Evolutionary conservation across 2,888 invertebrate genomes (phyloP).

Genomic region (Eulithis testata): DNA sequence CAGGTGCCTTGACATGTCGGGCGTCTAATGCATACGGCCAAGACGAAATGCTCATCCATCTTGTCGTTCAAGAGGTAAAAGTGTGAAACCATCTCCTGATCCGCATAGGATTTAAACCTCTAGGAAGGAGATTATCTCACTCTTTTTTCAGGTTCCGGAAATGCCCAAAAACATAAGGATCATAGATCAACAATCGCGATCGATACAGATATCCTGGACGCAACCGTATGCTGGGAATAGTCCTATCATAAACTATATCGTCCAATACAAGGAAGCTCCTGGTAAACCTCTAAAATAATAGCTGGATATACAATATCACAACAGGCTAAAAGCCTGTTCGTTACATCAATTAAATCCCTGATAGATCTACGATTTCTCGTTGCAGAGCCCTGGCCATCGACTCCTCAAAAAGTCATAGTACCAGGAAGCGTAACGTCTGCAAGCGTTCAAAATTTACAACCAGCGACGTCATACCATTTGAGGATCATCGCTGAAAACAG

Average conservation of each 20-base stretch:
- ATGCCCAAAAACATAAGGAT: conserved; percentile 94
- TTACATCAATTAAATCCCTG: background rate
- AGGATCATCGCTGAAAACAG: conserved; percentile 95
- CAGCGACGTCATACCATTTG: conserved; percentile 94
- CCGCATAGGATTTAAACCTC: background rate
- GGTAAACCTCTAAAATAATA: conserved; percentile 68
- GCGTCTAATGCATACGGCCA: conserved; percentile 96
- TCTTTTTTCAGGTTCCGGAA: conserved; percentile 90
- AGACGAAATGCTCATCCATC: conserved; percentile 95
- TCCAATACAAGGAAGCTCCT: conserved; percentile 94
- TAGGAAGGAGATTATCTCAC: conserved; percentile 15
- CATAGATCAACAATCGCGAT: conserved; percentile 92
- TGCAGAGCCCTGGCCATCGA: conserved; percentile 92
- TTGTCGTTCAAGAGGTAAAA: conserved; percentile 93
- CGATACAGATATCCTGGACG: conserved; percentile 94
- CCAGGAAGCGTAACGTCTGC: conserved; percentile 93
- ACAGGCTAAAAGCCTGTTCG: conserved; percentile 23
- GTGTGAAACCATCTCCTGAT: conserved; percentile 15
- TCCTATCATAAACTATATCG: conserved; percentile 93
- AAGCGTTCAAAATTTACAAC: conserved; percentile 91
- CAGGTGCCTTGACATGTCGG: conserved; percentile 94
- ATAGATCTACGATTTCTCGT: conserved; percentile 35
- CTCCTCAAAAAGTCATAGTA: conserved; percentile 92
- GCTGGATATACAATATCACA: background rate
- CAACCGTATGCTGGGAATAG: conserved; percentile 95